phyloP scores from a whole-genome alignment of 2,888 invertebrate species.

The Blastobasis adustella region DNA sequence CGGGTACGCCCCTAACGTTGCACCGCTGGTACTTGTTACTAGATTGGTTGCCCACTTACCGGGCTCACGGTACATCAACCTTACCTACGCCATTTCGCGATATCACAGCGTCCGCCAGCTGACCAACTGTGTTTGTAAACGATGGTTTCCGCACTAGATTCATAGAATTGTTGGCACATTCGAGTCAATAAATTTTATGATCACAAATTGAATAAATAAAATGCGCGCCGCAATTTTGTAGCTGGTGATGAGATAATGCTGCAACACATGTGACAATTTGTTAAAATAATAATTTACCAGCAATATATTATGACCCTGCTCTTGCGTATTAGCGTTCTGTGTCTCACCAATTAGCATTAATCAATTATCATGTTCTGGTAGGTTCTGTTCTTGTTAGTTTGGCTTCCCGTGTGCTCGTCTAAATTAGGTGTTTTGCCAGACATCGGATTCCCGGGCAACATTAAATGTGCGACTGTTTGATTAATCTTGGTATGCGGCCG shows the following conservation, averaged over 20 bases:
- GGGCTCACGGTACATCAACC: no score
- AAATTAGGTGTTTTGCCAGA: constrained; percentile 47
- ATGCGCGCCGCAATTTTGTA: no score
- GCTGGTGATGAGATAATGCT: no score
- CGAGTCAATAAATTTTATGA: background rate
- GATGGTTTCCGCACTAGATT: no score
- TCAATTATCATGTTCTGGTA: constrained; percentile 38
- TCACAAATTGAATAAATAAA: background rate
- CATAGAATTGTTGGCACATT: background rate
- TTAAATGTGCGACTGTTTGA: constrained; percentile 11
- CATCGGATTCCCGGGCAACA: constrained; percentile 26
- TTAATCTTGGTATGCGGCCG: constrained; percentile 5
- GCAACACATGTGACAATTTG: constrained; percentile 5
- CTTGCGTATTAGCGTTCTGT: constrained; percentile 2
- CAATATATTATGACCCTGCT: background rate
- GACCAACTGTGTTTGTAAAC: no score
- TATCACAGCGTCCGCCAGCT: no score
- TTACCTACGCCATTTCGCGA: no score
- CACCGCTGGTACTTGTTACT: constrained; percentile 10
- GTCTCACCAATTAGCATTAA: constrained; percentile 43
- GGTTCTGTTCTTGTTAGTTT: constrained; percentile 26
- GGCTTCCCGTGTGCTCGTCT: constrained; percentile 23
- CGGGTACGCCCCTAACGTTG: constrained; percentile 6
- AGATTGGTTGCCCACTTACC: constrained; percentile 7
- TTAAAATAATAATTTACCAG: constrained; percentile 4